These are phyloP conservation scores for Xestia c-nigrum DNA, from an alignment of 2,888 invertebrate species.

Conservation along the genomic window DNA sequence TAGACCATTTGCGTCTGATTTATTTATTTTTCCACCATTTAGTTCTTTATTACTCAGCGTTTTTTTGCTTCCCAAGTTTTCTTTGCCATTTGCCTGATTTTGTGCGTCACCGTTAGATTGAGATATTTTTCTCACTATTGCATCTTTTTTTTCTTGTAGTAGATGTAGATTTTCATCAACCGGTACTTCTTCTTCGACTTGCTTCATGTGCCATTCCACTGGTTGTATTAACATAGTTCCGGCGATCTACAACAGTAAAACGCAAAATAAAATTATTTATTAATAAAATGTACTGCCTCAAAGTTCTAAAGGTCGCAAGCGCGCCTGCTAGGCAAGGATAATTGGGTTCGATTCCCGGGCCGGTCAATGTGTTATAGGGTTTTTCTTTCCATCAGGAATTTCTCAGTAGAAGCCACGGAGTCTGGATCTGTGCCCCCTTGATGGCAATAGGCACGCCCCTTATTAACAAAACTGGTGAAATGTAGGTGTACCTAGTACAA, in stretches of 20 bases:
- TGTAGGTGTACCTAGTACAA: no score
- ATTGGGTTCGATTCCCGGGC: no score
- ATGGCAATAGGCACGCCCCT: no score
- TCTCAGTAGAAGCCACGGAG: no score
- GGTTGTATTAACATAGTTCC: slow-evolving; percentile 91
- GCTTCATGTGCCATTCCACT: slow-evolving; percentile 89
- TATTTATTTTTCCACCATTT: slow-evolving; percentile 66
- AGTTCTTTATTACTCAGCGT: slow-evolving; percentile 76
- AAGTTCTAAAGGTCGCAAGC: no score
- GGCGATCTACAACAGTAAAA: slow-evolving; percentile 84
- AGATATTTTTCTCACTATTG: slow-evolving; percentile 77
- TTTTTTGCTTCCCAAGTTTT: slow-evolving; percentile 66
- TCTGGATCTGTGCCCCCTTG: no score
- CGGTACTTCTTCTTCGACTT: slow-evolving; percentile 80
- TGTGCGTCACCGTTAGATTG: slow-evolving; percentile 70
- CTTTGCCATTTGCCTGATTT: slow-evolving; percentile 65
- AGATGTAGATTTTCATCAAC: slow-evolving; percentile 83
- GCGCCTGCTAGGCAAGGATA: no score
- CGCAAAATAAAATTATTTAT: no score
- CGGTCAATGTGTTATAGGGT: no score
- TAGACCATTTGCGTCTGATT: slow-evolving; percentile 69
- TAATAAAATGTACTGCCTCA: no score
- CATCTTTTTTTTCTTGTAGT: slow-evolving; percentile 78
- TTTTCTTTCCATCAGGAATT: no score
- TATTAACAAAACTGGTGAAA: no score